Evolutionary conservation across 1,140 invertebrate genomes (phyloP).

Genomic region (Ladona fulva): DNA sequence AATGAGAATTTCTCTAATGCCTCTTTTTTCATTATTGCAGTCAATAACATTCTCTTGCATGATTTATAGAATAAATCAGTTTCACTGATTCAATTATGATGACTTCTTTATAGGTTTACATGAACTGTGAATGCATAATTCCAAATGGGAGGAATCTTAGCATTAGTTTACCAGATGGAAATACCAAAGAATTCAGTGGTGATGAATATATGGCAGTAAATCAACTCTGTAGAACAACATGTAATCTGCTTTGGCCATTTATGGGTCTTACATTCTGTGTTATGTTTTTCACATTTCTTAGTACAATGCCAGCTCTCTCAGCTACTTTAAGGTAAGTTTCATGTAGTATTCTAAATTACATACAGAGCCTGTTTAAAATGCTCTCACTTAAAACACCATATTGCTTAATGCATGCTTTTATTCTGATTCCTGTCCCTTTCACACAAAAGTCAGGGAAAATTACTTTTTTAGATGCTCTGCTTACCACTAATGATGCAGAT

Average conservation of each 20-base stretch:
- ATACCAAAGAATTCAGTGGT: not conserved
- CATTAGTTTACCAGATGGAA: not conserved
- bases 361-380: no score
- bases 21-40: no score
- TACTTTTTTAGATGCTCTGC: not conserved
- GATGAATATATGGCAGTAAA: slow-evolving; percentile 41
- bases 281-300: slow-evolving; percentile 66
- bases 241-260: slow-evolving; percentile 55
- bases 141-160: slow-evolving; percentile 15
- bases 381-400: no score
- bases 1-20: no score
- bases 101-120: slow-evolving; percentile 15
- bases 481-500: no score
- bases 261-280: slow-evolving; percentile 54
- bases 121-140: slow-evolving; percentile 29
- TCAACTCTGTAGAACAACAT: slow-evolving; percentile 52
- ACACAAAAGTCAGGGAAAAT: no score
- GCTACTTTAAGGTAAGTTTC: slow-evolving; percentile 59
- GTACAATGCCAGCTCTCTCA: slow-evolving; percentile 66
- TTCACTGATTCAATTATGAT: no score
- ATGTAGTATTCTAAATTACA: no score
- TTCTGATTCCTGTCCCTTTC: no score
- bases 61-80: no score
- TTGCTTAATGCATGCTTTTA: no score
- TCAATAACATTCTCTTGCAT: no score